Base-by-base conservation (phyloP, 2,113 vertebrate species). In the Anolis carolinensis region DNA sequence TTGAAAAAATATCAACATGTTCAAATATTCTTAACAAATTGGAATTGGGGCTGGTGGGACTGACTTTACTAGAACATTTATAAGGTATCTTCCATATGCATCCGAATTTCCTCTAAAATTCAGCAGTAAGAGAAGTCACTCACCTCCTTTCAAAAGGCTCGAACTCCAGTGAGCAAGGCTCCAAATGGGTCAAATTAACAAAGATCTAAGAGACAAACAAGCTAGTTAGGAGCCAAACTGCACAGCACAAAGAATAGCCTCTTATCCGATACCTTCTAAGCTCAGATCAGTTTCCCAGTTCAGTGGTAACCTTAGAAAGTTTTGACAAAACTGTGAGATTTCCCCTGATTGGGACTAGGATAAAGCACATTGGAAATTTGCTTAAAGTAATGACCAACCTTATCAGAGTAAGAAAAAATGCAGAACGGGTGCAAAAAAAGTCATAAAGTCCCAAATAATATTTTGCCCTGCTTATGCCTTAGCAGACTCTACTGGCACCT, bases 181-280 rank as follows among this genome's bases (percentile, higher is more conserved):
- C 98, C 63, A 98, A 97, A 89, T 90, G 96, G 27, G 96, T 96
- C 90, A 99, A 92, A 73, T 96, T 96, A 85, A 95, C 95, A 68
- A 99, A 98, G 86, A 97, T 88, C 99, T 99, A 91, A 68, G 94
- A 95, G 88, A 91, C 18, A 90, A 72, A 93, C 0, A 88, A 39
- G 90, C 86, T 23, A 89, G 89, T 72, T 50, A 76, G 86, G 23
- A 90, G 89, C 21, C 71, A 76, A 27, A 30, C 2, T 14, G 77
- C 25, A 2, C 0, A 7, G 76, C 7, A 9, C 32, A 3, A 23
- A 34, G 59, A 14, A 0, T 9, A 21, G 39, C 20, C 39, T 81
- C 7, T 11, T 39, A 7, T 32, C 59, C 18, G 9, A 7, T 62
- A 32, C 70, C 25, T 78, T 39, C 21, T 32, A 14, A 4, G 2